Percentiles rank a stretch among this genome's conserved stretches.
These are phyloP conservation scores for Dermochelys coriacea DNA, from an alignment of 2,797 vertebrate genomes.

Conservation along the genomic window DNA sequence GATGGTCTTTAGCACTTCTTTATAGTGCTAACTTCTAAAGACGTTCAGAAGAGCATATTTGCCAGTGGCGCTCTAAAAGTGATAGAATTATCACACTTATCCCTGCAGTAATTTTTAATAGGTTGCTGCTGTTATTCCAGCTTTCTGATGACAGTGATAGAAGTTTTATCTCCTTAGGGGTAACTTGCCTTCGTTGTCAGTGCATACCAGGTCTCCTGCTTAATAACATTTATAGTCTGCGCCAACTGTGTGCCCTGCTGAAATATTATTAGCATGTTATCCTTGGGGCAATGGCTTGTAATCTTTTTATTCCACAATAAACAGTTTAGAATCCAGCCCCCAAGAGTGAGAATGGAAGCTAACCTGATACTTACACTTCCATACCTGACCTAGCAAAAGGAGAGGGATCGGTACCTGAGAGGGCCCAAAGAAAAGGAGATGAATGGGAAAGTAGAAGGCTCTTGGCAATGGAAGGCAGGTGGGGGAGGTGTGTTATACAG, in stretches of 20 bases:
- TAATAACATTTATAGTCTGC: slow-evolving; percentile 65
- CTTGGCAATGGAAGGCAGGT: not conserved
- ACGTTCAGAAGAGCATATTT: not conserved
- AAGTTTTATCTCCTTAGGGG: slow-evolving; percentile 58
- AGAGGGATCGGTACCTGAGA: not conserved
- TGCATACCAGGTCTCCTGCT: slow-evolving; percentile 52
- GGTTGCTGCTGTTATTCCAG: slow-evolving; percentile 6
- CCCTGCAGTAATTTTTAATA: slow-evolving; percentile 20
- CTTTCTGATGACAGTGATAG: slow-evolving; percentile 32
- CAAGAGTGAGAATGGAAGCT: slow-evolving; percentile 68
- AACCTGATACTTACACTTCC: slow-evolving; percentile 55
- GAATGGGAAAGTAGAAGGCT: not conserved
- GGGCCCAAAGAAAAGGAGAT: not conserved
- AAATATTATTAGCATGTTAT: slow-evolving; percentile 79
- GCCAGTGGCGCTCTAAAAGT: not conserved
- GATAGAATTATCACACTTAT: not conserved
- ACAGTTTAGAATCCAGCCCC: slow-evolving; percentile 74
- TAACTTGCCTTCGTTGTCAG: slow-evolving; percentile 58
- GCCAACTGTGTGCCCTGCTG: slow-evolving; percentile 68
- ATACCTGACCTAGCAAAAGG: slow-evolving; percentile 23
- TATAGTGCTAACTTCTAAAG: not conserved
- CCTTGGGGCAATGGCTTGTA: slow-evolving; percentile 73
- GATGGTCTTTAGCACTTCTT: not conserved
- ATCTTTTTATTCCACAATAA: slow-evolving; percentile 81
- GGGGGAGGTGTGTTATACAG: not conserved